Conservation (phyloP, 2,888 invertebrate species). For the Oegoconia quadripuncta region DNA sequence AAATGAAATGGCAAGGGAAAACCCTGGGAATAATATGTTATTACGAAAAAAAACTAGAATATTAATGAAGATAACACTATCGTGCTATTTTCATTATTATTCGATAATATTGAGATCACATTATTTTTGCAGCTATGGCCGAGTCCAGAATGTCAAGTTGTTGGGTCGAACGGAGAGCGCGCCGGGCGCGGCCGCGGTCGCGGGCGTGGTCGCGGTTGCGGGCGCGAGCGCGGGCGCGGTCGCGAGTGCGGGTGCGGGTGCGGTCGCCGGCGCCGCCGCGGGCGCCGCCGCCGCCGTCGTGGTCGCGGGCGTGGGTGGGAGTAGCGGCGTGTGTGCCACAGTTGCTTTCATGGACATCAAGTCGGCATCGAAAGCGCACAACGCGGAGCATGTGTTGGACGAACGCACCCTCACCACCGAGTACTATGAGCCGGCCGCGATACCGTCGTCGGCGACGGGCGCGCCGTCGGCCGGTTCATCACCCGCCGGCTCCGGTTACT, state of each 20-base stretch:
- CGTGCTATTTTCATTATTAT: too few species aligned
- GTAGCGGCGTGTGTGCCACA: slow-evolving; percentile 89
- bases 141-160: slow-evolving; percentile 97
- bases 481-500: slow-evolving; percentile 80
- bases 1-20: too few species aligned
- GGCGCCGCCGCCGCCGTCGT: slow-evolving; percentile 21
- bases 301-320: slow-evolving; percentile 72
- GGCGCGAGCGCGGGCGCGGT: slow-evolving; percentile 45
- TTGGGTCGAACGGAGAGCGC: slow-evolving; percentile 82
- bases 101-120: not conserved
- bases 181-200: slow-evolving; percentile 73
- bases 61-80: too few species aligned
- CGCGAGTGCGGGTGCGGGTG: slow-evolving; percentile 70
- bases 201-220: too few species aligned
- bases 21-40: too few species aligned
- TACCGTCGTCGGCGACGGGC: slow-evolving; percentile 80
- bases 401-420: slow-evolving; percentile 92
- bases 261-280: slow-evolving; percentile 82
- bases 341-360: slow-evolving; percentile 98
- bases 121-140: slow-evolving; percentile 90
- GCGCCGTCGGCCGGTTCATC: slow-evolving; percentile 77
- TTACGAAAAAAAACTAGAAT: too few species aligned
- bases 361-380: slow-evolving; percentile 96
- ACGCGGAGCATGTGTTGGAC: slow-evolving; percentile 92
- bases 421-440: slow-evolving; percentile 92